Evolutionary conservation across 2,888 invertebrate genomes (phyloP).

Genomic region (Apamea epomidion): DNA sequence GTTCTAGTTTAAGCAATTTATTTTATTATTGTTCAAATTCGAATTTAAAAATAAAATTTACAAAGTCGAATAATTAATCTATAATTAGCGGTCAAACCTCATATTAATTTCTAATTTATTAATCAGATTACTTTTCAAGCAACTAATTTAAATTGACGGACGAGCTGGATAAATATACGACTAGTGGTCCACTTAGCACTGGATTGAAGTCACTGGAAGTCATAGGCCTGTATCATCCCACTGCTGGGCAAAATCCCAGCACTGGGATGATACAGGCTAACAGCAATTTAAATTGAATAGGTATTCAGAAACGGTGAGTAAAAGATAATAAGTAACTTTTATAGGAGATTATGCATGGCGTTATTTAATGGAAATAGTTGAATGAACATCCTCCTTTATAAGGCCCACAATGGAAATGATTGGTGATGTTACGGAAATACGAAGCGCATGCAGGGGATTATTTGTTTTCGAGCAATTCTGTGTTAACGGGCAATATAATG

Average conservation of each 20-base stretch:
- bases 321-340: not conserved
- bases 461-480: constrained; percentile 49
- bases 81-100: not conserved
- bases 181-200: too few species aligned
- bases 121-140: not conserved
- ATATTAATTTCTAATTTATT: not conserved
- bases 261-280: too few species aligned
- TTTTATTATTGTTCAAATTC: not conserved
- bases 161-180: too few species aligned
- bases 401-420: constrained; percentile 53
- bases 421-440: constrained; percentile 57
- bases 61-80: not conserved
- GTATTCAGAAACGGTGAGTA: not conserved
- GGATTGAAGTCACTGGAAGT: too few species aligned
- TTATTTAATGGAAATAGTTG: not conserved
- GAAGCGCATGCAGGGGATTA: constrained; percentile 37
- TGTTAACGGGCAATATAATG: constrained; percentile 53
- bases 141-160: not conserved
- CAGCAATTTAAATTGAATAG: constrained; percentile 16
- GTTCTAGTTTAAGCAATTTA: not conserved
- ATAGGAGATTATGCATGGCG: not conserved
- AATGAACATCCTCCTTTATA: constrained; percentile 15
- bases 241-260: too few species aligned
- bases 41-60: not conserved
- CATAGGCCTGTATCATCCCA: too few species aligned